Conservation (phyloP, 2,113 vertebrate genomes). For the Carlito syrichta region DNA sequence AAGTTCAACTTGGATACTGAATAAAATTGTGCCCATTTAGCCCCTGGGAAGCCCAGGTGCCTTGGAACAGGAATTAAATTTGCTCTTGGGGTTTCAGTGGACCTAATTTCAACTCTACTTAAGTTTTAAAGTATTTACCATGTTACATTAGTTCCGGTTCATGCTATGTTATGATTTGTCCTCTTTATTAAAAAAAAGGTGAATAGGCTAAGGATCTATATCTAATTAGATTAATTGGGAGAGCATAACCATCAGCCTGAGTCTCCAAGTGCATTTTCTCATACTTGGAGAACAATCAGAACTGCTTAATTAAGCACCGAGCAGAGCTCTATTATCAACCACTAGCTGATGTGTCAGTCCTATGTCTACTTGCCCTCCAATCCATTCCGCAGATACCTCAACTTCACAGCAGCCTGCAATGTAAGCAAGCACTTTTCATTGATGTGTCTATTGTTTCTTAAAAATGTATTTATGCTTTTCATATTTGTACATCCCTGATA, state of each 20-base stretch:
- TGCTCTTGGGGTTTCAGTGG: neutral
- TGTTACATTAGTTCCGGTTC: constrained; percentile 20
- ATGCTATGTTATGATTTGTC: neutral
- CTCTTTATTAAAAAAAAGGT: neutral
- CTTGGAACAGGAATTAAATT: neutral
- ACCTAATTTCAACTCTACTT: neutral
- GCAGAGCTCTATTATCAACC: no score
- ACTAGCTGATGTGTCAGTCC: neutral
- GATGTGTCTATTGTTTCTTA: neutral
- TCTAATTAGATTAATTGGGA: neutral
- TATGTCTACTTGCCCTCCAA: neutral
- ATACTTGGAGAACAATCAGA: neutral
- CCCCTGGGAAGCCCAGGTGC: neutral
- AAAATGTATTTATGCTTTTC: neutral
- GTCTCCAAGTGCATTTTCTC: neutral
- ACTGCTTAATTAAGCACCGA: neutral
- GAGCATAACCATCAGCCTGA: neutral
- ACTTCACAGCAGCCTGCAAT: neutral
- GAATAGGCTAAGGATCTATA: neutral
- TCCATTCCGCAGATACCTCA: neutral
- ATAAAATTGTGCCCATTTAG: no score
- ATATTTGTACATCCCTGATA: neutral
- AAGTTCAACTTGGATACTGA: neutral
- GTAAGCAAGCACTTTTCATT: neutral
- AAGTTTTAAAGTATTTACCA: neutral